Conservation (phyloP, 2,888 invertebrate genomes). For the Zaprionus bogoriensis region DNA sequence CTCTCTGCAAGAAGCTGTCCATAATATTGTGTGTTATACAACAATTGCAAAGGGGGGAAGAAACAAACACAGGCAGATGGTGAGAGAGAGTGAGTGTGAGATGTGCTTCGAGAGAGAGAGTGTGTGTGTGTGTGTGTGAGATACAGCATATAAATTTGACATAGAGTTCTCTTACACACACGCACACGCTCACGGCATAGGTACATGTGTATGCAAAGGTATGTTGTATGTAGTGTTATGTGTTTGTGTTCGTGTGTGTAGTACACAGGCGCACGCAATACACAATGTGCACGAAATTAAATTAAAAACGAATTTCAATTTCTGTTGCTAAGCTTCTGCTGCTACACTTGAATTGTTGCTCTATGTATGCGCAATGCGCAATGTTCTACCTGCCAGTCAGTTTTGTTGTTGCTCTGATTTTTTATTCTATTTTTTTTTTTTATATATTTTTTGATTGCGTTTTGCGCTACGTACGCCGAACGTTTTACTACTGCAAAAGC, state of each 20-base stretch:
- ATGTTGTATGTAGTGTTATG: too few species aligned
- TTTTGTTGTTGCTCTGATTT: conserved; percentile 32
- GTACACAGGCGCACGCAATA: conserved; percentile 21
- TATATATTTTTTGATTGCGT: conserved; percentile 23
- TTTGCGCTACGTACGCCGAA: conserved; percentile 50
- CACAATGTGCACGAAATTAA: conserved; percentile 47
- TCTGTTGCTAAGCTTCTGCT: conserved; percentile 39
- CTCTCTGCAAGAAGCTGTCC: conserved; percentile 42
- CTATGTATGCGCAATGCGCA: conserved; percentile 9
- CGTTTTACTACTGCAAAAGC: conserved; percentile 62
- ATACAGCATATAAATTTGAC: conserved; percentile 29
- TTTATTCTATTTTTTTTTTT: conserved; percentile 7
- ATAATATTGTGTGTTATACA: conserved; percentile 61
- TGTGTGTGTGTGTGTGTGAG: conserved; percentile 11
- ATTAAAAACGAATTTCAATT: conserved; percentile 64
- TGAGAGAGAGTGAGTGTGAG: conserved; percentile 1
- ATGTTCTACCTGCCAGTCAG: conserved; percentile 42
- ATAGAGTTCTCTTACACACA: conserved; percentile 13
- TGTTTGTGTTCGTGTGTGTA: background rate
- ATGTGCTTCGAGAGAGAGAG: conserved; percentile 8
- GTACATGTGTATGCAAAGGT: conserved; percentile 1
- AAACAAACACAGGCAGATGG: conserved; percentile 15
- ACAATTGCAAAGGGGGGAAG: conserved; percentile 45
- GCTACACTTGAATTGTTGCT: conserved; percentile 33
- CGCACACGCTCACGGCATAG: conserved; percentile 5